Percentiles rank a stretch among this genome's conserved stretches.
Conservation (phyloP, 2,113 vertebrate genomes). For the Oryzias woworae region DNA sequence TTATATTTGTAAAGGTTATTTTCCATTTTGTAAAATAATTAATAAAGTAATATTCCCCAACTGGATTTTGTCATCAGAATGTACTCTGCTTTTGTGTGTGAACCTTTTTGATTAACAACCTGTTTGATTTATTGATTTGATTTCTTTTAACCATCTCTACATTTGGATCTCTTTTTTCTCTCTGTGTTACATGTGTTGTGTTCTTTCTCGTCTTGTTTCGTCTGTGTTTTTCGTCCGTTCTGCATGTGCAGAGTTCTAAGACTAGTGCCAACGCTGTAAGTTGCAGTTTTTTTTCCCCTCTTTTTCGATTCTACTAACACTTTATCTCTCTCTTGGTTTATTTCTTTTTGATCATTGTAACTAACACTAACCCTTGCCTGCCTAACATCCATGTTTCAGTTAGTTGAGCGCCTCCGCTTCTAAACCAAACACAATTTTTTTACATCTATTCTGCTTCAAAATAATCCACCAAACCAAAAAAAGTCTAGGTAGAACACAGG, state of each 20-base stretch:
- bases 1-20: background rate
- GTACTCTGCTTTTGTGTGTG: conserved; percentile 13
- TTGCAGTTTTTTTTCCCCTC: conserved; percentile 79
- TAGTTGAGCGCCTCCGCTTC: conserved; percentile 55
- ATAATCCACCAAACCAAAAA: conserved; percentile 31
- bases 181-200: conserved; percentile 81
- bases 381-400: conserved; percentile 64
- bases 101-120: conserved; percentile 33
- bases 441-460: conserved; percentile 27
- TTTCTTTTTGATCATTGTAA: conserved; percentile 42
- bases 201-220: conserved; percentile 78
- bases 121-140: conserved; percentile 31
- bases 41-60: conserved; percentile 10
- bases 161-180: conserved; percentile 53
- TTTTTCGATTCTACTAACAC: conserved; percentile 58
- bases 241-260: conserved; percentile 99
- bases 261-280: conserved; percentile 95
- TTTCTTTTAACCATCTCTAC: conserved; percentile 57
- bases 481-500: background rate
- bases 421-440: conserved; percentile 35
- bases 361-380: conserved; percentile 60
- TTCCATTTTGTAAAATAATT: too few relatives aligned
- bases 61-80: conserved; percentile 27
- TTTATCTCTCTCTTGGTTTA: conserved; percentile 32
- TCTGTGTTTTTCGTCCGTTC: conserved; percentile 88